These are phyloP conservation scores for Plusia festucae DNA, from an alignment of 2,888 invertebrate genomes.

Conservation along the genomic window DNA sequence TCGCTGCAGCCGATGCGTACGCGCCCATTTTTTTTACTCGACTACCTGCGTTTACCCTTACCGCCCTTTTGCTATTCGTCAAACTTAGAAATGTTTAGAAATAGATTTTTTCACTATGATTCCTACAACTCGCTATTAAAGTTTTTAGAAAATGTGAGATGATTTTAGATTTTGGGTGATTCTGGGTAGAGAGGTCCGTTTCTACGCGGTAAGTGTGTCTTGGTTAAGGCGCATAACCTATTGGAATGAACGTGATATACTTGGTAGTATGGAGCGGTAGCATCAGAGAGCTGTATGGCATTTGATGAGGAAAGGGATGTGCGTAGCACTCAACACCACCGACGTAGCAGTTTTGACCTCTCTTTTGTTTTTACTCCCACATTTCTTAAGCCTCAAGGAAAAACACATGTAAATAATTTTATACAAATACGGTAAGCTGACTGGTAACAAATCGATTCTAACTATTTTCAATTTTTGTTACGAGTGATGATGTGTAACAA, in stretches of 20 bases:
- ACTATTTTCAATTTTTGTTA: no score
- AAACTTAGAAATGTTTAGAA: constrained; percentile 30
- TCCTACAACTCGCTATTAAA: constrained; percentile 74
- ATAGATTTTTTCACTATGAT: constrained; percentile 70
- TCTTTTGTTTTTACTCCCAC: constrained; percentile 63
- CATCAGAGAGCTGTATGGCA: constrained; percentile 69
- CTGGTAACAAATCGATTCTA: no score
- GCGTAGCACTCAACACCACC: constrained; percentile 81
- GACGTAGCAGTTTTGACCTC: constrained; percentile 85
- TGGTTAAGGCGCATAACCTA: constrained; percentile 56
- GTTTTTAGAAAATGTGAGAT: constrained; percentile 62
- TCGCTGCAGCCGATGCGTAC: not conserved
- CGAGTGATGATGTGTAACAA: no score
- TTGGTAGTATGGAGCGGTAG: constrained; percentile 72
- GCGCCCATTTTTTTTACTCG: constrained; percentile 18
- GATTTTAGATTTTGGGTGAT: constrained; percentile 30
- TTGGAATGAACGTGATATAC: constrained; percentile 80
- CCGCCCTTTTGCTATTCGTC: constrained; percentile 12
- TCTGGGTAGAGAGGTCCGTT: constrained; percentile 75
- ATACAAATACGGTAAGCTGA: no score
- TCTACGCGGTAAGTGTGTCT: constrained; percentile 81
- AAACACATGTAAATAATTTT: no score
- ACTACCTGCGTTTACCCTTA: constrained; percentile 34
- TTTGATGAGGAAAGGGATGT: constrained; percentile 82
- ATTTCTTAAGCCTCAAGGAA: no score